phyloP scores from a whole-genome alignment of 2,113 vertebrate species.

The Halichoeres trimaculatus region DNA sequence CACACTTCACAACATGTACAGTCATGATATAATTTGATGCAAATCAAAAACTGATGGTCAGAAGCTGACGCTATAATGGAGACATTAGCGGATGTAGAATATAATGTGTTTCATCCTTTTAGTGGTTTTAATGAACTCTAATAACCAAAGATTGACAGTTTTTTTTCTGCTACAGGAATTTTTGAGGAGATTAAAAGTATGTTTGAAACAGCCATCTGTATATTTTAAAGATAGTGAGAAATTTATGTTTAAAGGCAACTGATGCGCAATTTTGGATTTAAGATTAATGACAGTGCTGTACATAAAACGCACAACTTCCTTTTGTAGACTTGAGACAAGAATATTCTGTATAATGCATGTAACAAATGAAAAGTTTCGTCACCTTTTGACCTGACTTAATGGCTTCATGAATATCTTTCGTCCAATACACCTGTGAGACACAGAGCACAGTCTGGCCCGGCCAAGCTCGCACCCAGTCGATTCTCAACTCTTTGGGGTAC shows the following conservation, averaged over 20 bases:
- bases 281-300: not conserved
- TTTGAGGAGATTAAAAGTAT: not conserved
- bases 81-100: not conserved
- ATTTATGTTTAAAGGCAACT: not conserved
- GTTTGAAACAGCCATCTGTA: not conserved
- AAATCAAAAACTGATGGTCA: too few species aligned
- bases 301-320: not conserved
- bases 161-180: not conserved
- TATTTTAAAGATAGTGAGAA: not conserved
- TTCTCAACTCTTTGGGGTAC: conserved; percentile 82
- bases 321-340: not conserved
- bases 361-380: not conserved
- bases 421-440: conserved; percentile 93
- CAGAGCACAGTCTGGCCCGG: conserved; percentile 93
- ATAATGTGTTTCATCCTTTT: not conserved
- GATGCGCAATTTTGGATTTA: not conserved
- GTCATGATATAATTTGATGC: too few species aligned
- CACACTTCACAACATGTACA: not conserved
- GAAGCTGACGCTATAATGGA: not conserved
- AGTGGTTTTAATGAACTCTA: too few species aligned
- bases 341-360: not conserved
- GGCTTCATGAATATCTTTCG: conserved; percentile 85
- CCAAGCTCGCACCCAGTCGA: conserved; percentile 89
- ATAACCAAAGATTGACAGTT: too few species aligned
- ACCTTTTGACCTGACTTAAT: conserved; percentile 84